Conservation (phyloP, 2,113 vertebrate species). For the Thermophis baileyi region DNA sequence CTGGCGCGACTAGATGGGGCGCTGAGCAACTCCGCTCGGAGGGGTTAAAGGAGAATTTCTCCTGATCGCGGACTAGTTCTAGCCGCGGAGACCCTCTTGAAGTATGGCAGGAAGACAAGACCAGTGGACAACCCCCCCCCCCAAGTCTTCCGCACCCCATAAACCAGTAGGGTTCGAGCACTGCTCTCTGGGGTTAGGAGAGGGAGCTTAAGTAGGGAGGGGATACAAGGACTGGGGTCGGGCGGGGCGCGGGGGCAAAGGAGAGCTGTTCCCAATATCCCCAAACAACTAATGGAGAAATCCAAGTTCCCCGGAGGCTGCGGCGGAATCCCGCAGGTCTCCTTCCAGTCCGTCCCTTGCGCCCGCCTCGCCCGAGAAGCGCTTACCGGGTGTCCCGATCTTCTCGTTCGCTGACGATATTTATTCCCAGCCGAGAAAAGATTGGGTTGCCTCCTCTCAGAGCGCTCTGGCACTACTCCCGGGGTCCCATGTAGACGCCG, state of each 20-base stretch:
- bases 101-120: neutral
- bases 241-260: neutral
- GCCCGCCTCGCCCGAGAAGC: neutral
- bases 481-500: neutral
- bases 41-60: neutral
- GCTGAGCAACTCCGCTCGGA: neutral
- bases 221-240: neutral
- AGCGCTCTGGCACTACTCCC: conserved; percentile 1
- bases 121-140: too few species aligned
- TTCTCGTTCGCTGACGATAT: neutral
- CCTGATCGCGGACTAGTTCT: too few species aligned
- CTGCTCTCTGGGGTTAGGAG: neutral
- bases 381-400: neutral
- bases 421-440: neutral
- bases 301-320: neutral
- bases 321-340: neutral
- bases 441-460: conserved; percentile 7
- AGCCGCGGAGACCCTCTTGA: neutral
- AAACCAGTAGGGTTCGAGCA: neutral
- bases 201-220: neutral
- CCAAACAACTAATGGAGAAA: neutral
- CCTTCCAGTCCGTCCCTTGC: neutral
- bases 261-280: neutral
- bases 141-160: neutral
- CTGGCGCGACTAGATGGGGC: neutral